Conservation (phyloP, 92 coral and sea anemone genomes). For the Epizoanthus rinbou region DNA sequence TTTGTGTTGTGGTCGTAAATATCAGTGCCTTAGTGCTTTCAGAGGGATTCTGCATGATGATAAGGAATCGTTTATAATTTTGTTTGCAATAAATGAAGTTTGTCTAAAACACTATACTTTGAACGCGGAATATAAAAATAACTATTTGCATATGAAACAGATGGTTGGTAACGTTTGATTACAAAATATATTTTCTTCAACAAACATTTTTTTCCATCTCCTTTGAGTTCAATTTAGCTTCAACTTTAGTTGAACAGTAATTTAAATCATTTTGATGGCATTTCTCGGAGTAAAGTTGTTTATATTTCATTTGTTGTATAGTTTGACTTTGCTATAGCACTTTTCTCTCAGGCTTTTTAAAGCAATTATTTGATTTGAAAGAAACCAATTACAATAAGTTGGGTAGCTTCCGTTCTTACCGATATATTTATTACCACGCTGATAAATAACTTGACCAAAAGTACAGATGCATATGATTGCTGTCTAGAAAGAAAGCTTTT, state of each 20-base stretch:
- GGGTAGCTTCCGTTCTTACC: constrained; percentile 10
- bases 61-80: background rate
- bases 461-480: background rate
- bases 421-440: background rate
- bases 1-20: background rate
- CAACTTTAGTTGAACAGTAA: background rate
- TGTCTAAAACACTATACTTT: background rate
- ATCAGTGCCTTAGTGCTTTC: background rate
- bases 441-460: constrained; percentile 15
- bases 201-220: background rate
- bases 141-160: constrained; percentile 1
- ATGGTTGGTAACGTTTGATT: background rate
- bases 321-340: constrained; percentile 16
- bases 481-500: background rate
- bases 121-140: background rate
- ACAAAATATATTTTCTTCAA: background rate
- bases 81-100: background rate
- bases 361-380: constrained; percentile 33
- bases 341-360: constrained; percentile 15
- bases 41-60: background rate
- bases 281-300: constrained; percentile 25
- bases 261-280: constrained; percentile 29
- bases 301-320: background rate
- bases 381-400: constrained; percentile 26
- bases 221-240: background rate